Evolutionary conservation across 2,113 vertebrate species (phyloP), one percentile per base, ranked within the genome.

Genomic region (Pygathrix nemaeus): DNA sequence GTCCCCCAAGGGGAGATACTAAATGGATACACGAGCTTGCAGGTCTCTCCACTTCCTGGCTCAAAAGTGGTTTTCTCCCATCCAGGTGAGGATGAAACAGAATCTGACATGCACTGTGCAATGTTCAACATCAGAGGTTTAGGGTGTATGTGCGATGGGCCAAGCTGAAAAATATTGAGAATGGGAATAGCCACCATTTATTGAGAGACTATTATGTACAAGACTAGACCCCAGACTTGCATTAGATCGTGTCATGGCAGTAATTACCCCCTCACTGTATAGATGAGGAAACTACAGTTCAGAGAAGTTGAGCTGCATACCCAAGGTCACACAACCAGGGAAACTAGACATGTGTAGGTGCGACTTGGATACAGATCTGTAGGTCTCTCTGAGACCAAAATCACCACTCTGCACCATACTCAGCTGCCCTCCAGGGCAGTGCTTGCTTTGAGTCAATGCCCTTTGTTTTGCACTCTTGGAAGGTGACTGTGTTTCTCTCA

Each of bases 1-100:
- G 96, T 94, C 90, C 88, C 88, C 93, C 93, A 55, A 84, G 96
- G 94, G 93, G 80, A 94, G 96, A 88, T 11, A 8, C 68, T 87
- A 88, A 95, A 52, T 52, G 38, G 88, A 93, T 48, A 81, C 52
- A 9, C 7, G 55, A 89, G 52, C 82, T 86, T n/a, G n/a, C 25
- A 35, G 59, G 38, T 45, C 40, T 75, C 85, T 76, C 52, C 52
- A 93, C 68, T 96, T 93, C 88, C 92, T 80, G 90, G 93, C 94
- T 90, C 4, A 0, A 27, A 72, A 38, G 43, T 9, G 30, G 40
- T 91, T 72, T 82, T 73, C 86, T 78, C 82, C 82, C 72, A 48
- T 0, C 52, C 97, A 94, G 92, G 95, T 91, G 82, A 96, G 76
- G 86, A 25, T 6, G 16, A 81, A 85, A 79, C 0, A 12, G 43